A percentile compares a stretch with the other conserved stretches of the same genome.
These are phyloP conservation scores for Haliaeetus leucogaster DNA, from an alignment of 2,113 vertebrate species.

Conservation along the genomic window DNA sequence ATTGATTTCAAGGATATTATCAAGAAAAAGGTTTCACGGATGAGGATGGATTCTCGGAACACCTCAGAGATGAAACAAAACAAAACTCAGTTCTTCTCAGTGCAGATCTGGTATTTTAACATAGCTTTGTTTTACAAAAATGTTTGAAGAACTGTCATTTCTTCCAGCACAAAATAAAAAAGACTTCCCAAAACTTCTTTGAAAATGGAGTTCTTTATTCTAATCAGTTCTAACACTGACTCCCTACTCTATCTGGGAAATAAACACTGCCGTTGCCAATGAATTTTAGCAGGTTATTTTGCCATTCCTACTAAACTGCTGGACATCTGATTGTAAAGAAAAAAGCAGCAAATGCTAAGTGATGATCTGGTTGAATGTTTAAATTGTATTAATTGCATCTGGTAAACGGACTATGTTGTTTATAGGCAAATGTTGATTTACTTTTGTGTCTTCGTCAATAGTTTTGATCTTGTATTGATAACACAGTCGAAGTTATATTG, in stretches of 20 bases:
- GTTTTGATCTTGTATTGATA: conserved; percentile 67
- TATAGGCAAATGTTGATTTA: conserved; percentile 51
- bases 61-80: background rate
- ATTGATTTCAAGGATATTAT: conserved; percentile 1
- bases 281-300: background rate
- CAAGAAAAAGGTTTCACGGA: background rate
- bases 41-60: background rate
- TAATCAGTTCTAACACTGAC: background rate
- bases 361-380: background rate
- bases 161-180: background rate
- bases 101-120: background rate
- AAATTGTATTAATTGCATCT: conserved; percentile 33
- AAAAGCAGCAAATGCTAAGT: background rate
- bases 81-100: background rate
- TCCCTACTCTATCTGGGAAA: background rate
- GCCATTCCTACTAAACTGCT: background rate
- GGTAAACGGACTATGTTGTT: conserved; percentile 33
- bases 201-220: background rate
- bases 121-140: background rate
- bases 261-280: background rate
- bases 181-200: background rate
- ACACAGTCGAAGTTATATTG: background rate
- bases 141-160: background rate
- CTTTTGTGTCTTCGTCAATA: conserved; percentile 66
- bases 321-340: background rate